Percentiles rank a stretch among this genome's conserved stretches.
phyloP scores from a whole-genome alignment of 2,113 vertebrate genomes.

The Hymenochirus boettgeri region DNA sequence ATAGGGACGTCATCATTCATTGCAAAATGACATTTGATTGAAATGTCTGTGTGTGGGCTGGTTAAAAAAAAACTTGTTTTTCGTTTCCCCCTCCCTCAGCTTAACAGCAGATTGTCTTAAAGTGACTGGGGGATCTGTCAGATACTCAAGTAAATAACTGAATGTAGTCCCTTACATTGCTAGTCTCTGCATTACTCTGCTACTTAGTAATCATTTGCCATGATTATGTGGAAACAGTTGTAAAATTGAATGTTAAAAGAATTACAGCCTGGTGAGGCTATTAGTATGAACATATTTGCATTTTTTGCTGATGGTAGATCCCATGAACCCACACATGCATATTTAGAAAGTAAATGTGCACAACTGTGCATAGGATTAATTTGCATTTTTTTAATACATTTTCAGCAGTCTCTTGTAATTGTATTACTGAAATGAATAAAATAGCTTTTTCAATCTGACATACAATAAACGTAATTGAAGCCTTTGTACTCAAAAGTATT shows the following conservation, averaged over 20 bases:
- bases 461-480: no score
- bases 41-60: constrained; percentile 35
- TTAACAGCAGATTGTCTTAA: constrained; percentile 37
- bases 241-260: not conserved
- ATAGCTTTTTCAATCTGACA: no score
- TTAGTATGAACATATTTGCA: not conserved
- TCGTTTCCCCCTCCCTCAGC: constrained; percentile 13
- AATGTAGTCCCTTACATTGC: not conserved
- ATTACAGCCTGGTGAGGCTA: not conserved
- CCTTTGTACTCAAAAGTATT: no score
- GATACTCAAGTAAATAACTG: constrained; percentile 27
- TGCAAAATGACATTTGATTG: constrained; percentile 39
- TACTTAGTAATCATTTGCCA: not conserved
- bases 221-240: not conserved
- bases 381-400: no score
- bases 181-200: not conserved
- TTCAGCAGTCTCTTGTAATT: no score
- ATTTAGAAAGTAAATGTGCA: no score
- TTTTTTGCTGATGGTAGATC: not conserved
- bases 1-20: constrained; percentile 21
- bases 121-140: constrained; percentile 24
- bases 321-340: not conserved
- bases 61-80: constrained; percentile 33
- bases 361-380: no score
- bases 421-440: no score